Percentiles rank a stretch among this genome's conserved stretches.
Evolutionary conservation across 2,113 vertebrate species (phyloP).

Genomic region (Eurypyga helias): DNA sequence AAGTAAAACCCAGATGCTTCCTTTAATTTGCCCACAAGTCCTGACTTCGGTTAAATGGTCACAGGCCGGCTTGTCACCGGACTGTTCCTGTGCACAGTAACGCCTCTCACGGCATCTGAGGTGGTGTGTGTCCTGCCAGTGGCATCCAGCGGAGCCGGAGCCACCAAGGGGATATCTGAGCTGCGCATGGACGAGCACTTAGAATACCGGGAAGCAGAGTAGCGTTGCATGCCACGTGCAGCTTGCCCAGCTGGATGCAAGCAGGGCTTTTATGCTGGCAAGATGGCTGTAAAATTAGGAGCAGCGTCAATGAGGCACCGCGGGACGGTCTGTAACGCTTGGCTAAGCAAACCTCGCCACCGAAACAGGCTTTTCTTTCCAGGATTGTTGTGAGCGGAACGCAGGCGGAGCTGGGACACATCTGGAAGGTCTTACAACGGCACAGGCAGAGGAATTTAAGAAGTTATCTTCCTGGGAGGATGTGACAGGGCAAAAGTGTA

Average conservation of each 20-base stretch:
- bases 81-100: neutral
- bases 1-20: neutral
- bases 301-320: neutral
- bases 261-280: neutral
- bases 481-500: neutral
- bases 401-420: neutral
- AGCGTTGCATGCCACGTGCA: neutral
- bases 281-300: neutral
- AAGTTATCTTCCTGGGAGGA: constrained; percentile 43
- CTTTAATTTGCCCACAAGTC: neutral
- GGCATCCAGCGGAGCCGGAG: fast-evolving
- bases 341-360: neutral
- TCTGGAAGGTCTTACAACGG: constrained; percentile 57
- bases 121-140: neutral
- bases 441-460: constrained; percentile 15
- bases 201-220: neutral
- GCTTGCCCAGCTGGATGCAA: neutral
- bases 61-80: neutral
- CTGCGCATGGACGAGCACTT: neutral
- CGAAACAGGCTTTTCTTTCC: neutral
- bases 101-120: neutral
- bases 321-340: neutral
- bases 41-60: neutral
- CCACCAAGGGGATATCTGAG: neutral
- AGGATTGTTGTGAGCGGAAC: neutral